Conservation (phyloP, 1,140 invertebrate species). For the Lethrus apterus region DNA sequence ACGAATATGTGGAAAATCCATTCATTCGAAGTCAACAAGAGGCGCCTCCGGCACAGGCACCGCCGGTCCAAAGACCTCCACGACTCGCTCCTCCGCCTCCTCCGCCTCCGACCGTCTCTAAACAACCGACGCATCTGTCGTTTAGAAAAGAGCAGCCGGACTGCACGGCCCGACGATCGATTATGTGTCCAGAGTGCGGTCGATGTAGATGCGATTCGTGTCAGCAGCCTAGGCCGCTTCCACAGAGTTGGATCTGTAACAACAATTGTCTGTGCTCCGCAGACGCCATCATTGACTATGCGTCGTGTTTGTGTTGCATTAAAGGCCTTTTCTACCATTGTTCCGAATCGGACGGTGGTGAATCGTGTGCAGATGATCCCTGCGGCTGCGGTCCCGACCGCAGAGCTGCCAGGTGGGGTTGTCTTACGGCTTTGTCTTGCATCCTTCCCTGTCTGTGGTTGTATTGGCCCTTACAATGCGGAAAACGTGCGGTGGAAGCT, state of each 20-base stretch:
- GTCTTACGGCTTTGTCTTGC: constrained; percentile 69
- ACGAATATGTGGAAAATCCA: constrained; percentile 82
- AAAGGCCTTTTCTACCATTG: constrained; percentile 91
- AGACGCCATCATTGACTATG: constrained; percentile 77
- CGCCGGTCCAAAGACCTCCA: constrained; percentile 28
- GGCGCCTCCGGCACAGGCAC: constrained; percentile 30
- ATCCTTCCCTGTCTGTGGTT: constrained; percentile 82
- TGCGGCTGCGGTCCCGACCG: constrained; percentile 72
- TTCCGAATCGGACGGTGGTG: constrained; percentile 60
- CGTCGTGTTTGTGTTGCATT: constrained; percentile 87
- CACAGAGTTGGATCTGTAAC: constrained; percentile 81
- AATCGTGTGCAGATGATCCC: constrained; percentile 72
- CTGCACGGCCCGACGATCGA: constrained; percentile 27
- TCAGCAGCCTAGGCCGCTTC: constrained; percentile 71
- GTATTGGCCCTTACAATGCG: constrained; percentile 84
- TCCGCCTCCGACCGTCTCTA: constrained; percentile 43
- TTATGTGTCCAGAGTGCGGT: constrained; percentile 57
- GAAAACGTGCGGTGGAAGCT: constrained; percentile 67
- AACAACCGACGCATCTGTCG: constrained; percentile 47
- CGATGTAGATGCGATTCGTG: constrained; percentile 82
- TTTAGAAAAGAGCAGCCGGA: constrained; percentile 46
- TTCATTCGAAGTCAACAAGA: constrained; percentile 42
- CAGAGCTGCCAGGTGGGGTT: constrained; percentile 70
- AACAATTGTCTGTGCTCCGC: constrained; percentile 79
- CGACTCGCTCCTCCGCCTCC: constrained; percentile 13